These are phyloP conservation scores for Cygnus buccinator DNA, from an alignment of 2,113 vertebrate species.

Conservation along the genomic window DNA sequence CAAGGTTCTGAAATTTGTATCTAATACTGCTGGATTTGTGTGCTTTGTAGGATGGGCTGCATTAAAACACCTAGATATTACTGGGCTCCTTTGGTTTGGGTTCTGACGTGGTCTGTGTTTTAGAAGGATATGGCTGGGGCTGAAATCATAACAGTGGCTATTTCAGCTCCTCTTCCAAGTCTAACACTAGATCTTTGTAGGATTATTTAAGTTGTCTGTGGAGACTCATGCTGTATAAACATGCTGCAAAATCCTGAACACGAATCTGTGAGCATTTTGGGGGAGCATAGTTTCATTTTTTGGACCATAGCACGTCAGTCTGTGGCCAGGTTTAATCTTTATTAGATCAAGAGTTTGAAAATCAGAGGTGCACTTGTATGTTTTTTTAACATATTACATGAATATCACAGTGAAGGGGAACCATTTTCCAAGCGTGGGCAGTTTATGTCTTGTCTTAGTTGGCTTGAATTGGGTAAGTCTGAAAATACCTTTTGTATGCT, in stretches of 20 bases:
- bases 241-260: not conserved
- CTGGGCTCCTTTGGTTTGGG: not conserved
- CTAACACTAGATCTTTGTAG: not conserved
- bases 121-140: not conserved
- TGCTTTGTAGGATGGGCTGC: not conserved
- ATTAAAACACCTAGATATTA: not conserved
- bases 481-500: not conserved
- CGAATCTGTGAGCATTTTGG: not conserved
- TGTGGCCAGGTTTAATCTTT: not conserved
- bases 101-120: not conserved
- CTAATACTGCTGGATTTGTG: not conserved
- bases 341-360: not conserved
- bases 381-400: not conserved
- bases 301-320: not conserved
- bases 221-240: not conserved
- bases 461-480: not conserved
- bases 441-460: not conserved
- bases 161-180: not conserved
- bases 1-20: not conserved
- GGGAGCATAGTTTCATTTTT: not conserved
- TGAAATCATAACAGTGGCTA: not conserved
- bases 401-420: not conserved
- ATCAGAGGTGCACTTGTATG: not conserved
- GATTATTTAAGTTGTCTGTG: not conserved
- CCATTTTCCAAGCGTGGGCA: not conserved